Percentiles rank a stretch among this genome's conserved stretches.
phyloP scores from a whole-genome alignment of 2,113 vertebrate genomes.

The Eurypyga helias region DNA sequence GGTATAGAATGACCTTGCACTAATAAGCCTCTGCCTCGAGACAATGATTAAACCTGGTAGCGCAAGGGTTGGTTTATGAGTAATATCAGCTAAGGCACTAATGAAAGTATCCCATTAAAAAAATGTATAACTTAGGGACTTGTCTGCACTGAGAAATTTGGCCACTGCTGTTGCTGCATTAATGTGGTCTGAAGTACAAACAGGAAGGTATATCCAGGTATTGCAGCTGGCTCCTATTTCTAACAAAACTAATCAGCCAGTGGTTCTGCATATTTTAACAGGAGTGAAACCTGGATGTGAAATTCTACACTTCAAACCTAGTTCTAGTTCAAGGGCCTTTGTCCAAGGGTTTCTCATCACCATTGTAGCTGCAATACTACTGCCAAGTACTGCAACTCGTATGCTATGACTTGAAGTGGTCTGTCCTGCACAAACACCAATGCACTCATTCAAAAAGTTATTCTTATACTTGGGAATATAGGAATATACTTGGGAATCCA shows the following conservation, averaged over 20 bases:
- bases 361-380: not conserved
- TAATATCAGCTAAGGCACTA: conserved; percentile 57
- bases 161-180: not conserved
- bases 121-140: conserved; percentile 53
- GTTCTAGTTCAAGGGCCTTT: not conserved
- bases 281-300: not conserved
- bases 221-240: not conserved
- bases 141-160: conserved; percentile 36
- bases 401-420: not conserved
- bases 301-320: not conserved
- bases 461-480: not conserved
- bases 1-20: conserved; percentile 59
- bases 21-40: conserved; percentile 69
- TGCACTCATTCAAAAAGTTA: not conserved
- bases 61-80: conserved; percentile 50
- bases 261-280: not conserved
- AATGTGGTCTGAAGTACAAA: conserved; percentile 3
- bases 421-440: not conserved
- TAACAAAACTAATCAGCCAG: not conserved
- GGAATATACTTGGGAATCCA: not conserved
- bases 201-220: not conserved
- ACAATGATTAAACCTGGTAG: conserved; percentile 64
- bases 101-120: conserved; percentile 68
- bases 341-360: not conserved
- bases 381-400: not conserved